Percentiles rank a stretch among this genome's conserved stretches.
Evolutionary conservation across 2,113 vertebrate species (phyloP).

Genomic region (Chloropsis cyanopogon): DNA sequence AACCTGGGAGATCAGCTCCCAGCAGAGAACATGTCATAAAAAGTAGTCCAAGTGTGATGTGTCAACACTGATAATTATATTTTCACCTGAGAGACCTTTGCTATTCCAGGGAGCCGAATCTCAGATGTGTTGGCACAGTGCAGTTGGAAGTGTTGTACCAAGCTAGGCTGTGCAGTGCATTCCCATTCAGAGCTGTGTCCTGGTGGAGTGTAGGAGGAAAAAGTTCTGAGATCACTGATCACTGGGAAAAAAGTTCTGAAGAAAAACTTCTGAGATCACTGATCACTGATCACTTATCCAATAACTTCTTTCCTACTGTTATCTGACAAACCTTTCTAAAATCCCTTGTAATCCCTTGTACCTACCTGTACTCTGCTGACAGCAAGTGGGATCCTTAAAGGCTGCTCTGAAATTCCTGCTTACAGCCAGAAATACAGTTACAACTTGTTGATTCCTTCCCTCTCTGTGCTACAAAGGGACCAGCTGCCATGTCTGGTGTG

Average conservation of each 20-base stretch:
- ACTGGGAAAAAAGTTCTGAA: no score
- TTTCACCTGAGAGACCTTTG: background rate
- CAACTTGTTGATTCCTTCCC: background rate
- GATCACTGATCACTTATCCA: background rate
- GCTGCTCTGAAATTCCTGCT: background rate
- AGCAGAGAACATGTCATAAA: background rate
- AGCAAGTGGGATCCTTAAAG: background rate
- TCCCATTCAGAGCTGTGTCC: background rate
- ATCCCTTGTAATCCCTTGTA: background rate
- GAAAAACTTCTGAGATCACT: no score
- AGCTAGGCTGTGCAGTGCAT: background rate
- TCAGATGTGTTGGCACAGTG: background rate
- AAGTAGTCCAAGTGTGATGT: background rate
- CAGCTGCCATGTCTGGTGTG: background rate
- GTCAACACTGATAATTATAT: background rate
- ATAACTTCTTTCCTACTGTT: background rate
- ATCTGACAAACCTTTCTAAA: background rate
- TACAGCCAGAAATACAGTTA: background rate
- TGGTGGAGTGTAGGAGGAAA: background rate
- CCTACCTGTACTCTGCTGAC: background rate
- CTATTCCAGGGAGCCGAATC: background rate
- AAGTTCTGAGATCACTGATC: background rate
- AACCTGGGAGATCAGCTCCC: background rate
- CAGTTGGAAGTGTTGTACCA: background rate
- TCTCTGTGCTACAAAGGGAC: background rate